phyloP scores from a whole-genome alignment of 2,113 vertebrate genomes.

The Oreochromis tanganicae region DNA sequence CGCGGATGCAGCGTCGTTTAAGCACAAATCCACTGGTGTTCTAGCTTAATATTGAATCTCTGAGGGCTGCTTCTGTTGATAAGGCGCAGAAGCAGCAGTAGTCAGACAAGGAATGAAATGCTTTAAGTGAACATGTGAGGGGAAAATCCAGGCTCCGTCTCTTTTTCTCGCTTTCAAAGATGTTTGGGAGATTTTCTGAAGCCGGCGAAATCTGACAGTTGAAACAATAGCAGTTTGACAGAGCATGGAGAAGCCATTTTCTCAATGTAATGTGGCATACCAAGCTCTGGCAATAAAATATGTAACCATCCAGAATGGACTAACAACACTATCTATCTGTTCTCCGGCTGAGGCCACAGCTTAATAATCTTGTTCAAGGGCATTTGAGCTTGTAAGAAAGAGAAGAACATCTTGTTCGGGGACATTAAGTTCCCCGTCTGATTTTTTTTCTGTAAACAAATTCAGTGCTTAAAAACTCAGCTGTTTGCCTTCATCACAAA shows the following conservation, averaged over 20 bases:
- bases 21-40: constrained; percentile 26
- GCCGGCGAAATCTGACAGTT: constrained; percentile 28
- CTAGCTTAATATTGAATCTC: constrained; percentile 15
- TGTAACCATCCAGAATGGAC: neutral
- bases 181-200: constrained; percentile 30
- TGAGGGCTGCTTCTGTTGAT: constrained; percentile 22
- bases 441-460: neutral
- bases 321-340: neutral
- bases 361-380: neutral
- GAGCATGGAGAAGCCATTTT: constrained; percentile 31
- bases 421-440: neutral
- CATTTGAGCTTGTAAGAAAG: neutral
- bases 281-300: constrained; percentile 12
- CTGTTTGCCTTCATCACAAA: neutral
- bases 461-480: neutral
- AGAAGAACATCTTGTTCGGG: neutral
- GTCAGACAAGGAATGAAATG: constrained; percentile 16
- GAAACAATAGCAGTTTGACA: constrained; percentile 32
- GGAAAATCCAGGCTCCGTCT: neutral
- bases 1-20: neutral
- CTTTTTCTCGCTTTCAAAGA: neutral
- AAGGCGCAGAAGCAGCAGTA: neutral
- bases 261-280: neutral
- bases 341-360: neutral
- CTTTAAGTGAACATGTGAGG: neutral